Base-by-base conservation (phyloP, 1,140 invertebrate species). In the Drosophila ironensis region DNA sequence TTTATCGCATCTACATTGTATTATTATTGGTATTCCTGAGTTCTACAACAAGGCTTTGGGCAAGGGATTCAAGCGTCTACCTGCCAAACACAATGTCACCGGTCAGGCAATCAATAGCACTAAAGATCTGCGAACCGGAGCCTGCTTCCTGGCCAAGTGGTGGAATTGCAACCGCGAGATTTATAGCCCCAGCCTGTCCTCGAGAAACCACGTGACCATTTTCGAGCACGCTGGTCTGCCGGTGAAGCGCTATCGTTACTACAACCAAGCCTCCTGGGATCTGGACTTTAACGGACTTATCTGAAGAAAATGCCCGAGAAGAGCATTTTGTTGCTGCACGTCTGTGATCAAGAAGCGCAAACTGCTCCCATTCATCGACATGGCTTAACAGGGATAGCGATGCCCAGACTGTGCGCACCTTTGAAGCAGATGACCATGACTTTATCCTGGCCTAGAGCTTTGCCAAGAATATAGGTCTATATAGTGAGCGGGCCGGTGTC, bases 341-440 rank as follows among this genome's bases (percentile, higher is more conserved):
- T 98, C 8, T 99, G 86, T 95, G 1, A 93, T 98, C 14, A 98
- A 98, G 88, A 92, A 95, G 46, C 94, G 91, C 63, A 95, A 98
- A 47, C 91, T 99, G 2, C 98, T 97, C 88, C 97, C 98, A n/a
- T 99, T 97, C 92, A 99, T 99, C 91, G 99, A 99, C 91, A 98
- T 99, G 96, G 99, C 99, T 17, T 99, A 99, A 92, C 99, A 99
- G 92, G 98, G 98, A 95, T 57, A 94, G 92, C 61, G 98, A 99
- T 91, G 97, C 98, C 2, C 93, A 93, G 90, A 96, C 98, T 20
- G 94, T 99, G 0, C 92, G 98, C 57, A 91, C 94, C 69, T 99
- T 99, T 87, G 92, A 98, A n/a, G 93, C 97, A 63, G 96, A 99
- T 66, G 98, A 98, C 2, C 97, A 99, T 90, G 92, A 96, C 72